These are phyloP conservation scores for Morus bassanus DNA, from an alignment of 2,797 vertebrate genomes.

Conservation along the genomic window DNA sequence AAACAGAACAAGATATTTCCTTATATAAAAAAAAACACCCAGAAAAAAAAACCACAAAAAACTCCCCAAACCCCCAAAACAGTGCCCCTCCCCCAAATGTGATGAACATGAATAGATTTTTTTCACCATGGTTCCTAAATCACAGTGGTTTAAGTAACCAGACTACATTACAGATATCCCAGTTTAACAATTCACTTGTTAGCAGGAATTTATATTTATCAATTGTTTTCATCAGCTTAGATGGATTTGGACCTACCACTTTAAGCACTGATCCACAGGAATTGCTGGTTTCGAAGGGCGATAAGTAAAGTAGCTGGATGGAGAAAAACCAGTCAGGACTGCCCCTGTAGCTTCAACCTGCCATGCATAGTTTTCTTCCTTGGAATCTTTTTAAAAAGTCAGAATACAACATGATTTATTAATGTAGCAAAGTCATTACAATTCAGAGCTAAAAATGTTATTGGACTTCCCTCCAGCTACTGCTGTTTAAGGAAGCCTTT, in stretches of 20 bases:
- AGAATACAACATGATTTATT: constrained; percentile 71
- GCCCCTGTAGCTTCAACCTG: constrained; percentile 20
- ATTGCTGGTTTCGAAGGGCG: constrained; percentile 16
- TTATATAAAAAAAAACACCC: not conserved
- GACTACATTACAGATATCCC: not conserved
- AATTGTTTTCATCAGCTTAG: not conserved
- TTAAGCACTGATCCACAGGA: not conserved
- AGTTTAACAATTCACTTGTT: not conserved
- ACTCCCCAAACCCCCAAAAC: not conserved
- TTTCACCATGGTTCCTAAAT: not conserved
- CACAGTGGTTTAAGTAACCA: not conserved
- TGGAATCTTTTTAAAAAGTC: constrained; percentile 68
- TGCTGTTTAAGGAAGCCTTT: constrained; percentile 71
- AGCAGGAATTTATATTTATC: not conserved
- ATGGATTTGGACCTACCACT: constrained; percentile 55
- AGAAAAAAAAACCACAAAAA: not conserved
- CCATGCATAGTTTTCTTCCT: constrained; percentile 39
- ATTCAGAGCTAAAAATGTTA: constrained; percentile 66
- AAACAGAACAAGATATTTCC: not conserved
- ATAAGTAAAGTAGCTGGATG: constrained; percentile 6
- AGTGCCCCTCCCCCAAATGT: not conserved
- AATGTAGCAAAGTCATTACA: constrained; percentile 66
- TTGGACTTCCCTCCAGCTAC: constrained; percentile 69
- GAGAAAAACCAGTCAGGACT: constrained; percentile 16
- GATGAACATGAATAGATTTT: not conserved